A percentile compares a stretch with the other conserved stretches of the same genome.
These are phyloP conservation scores for Dynastes maya DNA, from an alignment of 2,888 invertebrate genomes.

Conservation along the genomic window DNA sequence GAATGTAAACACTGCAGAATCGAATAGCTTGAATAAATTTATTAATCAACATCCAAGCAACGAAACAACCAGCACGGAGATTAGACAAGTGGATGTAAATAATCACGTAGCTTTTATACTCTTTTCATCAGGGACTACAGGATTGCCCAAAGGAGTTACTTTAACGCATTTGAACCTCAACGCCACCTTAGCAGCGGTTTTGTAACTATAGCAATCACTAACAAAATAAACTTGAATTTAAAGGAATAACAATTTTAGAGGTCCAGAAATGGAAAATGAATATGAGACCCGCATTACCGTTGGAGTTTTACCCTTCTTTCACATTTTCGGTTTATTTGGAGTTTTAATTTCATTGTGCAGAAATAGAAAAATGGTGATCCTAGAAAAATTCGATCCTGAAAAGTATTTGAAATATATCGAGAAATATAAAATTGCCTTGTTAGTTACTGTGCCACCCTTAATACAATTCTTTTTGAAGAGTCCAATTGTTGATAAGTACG, in stretches of 20 bases:
- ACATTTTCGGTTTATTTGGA: conserved; percentile 43
- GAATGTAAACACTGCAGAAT: background rate
- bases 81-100: conserved; percentile 45
- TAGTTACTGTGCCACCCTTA: conserved; percentile 85
- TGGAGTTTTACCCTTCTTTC: conserved; percentile 39
- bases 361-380: conserved; percentile 21
- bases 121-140: conserved; percentile 82
- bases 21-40: conserved; percentile 22
- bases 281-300: background rate
- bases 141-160: conserved; percentile 79
- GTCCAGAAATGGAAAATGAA: background rate
- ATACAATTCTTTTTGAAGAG: conserved; percentile 87
- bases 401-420: conserved; percentile 35
- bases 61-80: background rate
- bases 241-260: conserved; percentile 6
- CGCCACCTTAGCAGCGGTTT: conserved; percentile 24
- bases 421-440: conserved; percentile 54
- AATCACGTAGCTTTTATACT: conserved; percentile 64
- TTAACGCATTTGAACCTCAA: conserved; percentile 74
- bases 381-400: conserved; percentile 44
- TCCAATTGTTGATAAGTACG: conserved; percentile 82
- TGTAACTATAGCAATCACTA: conserved; percentile 17
- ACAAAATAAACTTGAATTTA: background rate
- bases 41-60: background rate
- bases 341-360: conserved; percentile 11